These are phyloP conservation scores for Dolichoris vasculosae DNA, from an alignment of 1,140 invertebrate species.

Conservation along the genomic window DNA sequence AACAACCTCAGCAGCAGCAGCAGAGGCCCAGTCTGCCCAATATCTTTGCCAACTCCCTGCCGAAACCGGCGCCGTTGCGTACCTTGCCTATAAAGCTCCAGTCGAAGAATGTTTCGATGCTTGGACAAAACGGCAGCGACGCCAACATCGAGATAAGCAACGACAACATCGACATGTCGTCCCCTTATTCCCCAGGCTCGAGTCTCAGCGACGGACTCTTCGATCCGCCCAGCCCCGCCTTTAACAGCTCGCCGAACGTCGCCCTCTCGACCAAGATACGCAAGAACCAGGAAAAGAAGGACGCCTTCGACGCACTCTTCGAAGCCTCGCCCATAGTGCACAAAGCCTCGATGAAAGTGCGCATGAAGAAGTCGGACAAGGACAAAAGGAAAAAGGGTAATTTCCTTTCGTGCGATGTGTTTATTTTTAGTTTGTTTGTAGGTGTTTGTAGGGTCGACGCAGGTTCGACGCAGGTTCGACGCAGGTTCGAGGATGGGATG, in stretches of 20 bases:
- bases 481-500: no score
- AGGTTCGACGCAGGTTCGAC: no score
- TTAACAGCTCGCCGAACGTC: conserved; percentile 65
- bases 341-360: conserved; percentile 62
- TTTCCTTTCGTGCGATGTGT: background rate
- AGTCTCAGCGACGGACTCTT: conserved; percentile 90
- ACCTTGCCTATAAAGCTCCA: conserved; percentile 60
- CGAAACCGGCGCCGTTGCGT: conserved; percentile 45
- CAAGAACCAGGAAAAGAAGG: conserved; percentile 69
- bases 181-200: conserved; percentile 89
- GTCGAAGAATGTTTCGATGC: conserved; percentile 59
- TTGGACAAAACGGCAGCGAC: conserved; percentile 73
- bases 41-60: conserved; percentile 66
- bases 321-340: conserved; percentile 70
- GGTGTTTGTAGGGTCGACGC: no score
- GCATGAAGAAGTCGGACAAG: conserved; percentile 71
- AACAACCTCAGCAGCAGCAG: conserved; percentile 19
- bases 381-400: conserved; percentile 71
- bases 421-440: background rate
- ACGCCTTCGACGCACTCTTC: conserved; percentile 77
- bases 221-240: conserved; percentile 81
- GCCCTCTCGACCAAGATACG: conserved; percentile 62
- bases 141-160: conserved; percentile 59
- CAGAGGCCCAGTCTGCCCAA: conserved; percentile 68
- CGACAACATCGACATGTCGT: conserved; percentile 80